These are phyloP conservation scores for Cotesia congregata DNA, from an alignment of 2,888 invertebrate species.

Conservation along the genomic window DNA sequence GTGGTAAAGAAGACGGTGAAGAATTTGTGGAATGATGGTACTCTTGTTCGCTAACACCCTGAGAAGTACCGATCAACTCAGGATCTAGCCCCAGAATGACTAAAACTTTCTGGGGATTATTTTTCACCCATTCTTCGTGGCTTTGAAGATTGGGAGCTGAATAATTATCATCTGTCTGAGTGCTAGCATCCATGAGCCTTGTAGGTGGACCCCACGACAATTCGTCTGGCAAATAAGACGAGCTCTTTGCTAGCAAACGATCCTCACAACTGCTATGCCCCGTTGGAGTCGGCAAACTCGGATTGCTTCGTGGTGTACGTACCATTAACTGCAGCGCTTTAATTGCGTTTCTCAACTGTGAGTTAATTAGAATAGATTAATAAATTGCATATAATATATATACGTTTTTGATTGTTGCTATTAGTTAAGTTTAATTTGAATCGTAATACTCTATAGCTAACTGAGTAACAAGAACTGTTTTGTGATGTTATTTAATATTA, in stretches of 20 bases:
- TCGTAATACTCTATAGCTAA: too few species aligned
- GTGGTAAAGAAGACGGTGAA: constrained; percentile 66
- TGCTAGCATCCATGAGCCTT: constrained; percentile 67
- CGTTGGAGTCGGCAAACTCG: constrained; percentile 77
- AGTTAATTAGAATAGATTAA: not conserved
- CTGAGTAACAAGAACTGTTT: not conserved
- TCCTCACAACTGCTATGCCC: constrained; percentile 63
- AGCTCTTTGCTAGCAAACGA: constrained; percentile 78
- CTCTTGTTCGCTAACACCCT: constrained; percentile 48
- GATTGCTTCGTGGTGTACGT: constrained; percentile 86
- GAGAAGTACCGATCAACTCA: constrained; percentile 65
- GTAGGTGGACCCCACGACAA: constrained; percentile 79
- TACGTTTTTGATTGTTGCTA: too few species aligned
- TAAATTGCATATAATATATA: not conserved
- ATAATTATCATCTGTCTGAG: constrained; percentile 78
- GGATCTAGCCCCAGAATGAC: constrained; percentile 82
- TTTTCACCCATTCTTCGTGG: constrained; percentile 76
- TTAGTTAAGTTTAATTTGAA: not conserved
- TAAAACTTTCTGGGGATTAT: constrained; percentile 82
- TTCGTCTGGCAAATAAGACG: constrained; percentile 88
- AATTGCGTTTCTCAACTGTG: constrained; percentile 84
- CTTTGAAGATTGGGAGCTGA: constrained; percentile 69
- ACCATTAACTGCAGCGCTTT: constrained; percentile 88
- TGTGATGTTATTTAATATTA: not conserved
- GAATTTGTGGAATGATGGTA: constrained; percentile 57